A percentile compares a stretch with the other conserved stretches of the same genome.
Conservation (phyloP, 1,140 invertebrate genomes). For the Drosophila teissieri region DNA sequence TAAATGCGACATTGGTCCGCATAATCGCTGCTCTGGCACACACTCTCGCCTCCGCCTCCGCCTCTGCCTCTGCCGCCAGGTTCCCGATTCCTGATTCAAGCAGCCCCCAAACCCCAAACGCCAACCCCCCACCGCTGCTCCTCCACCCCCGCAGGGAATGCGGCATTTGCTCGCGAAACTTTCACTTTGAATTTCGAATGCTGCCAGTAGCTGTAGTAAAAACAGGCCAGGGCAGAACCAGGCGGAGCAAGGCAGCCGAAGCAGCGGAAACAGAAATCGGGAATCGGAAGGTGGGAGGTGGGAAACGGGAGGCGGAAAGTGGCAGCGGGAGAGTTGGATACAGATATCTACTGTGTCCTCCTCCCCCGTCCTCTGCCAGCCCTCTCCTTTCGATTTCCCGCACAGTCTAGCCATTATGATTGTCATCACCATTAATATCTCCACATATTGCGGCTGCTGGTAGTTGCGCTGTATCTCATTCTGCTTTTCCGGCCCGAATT, state of each 20-base stretch:
- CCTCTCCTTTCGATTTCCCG: neutral
- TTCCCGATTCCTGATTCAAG: neutral
- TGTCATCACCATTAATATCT: slow-evolving; percentile 54
- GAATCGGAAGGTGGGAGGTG: neutral
- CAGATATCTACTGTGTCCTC: too few relatives aligned
- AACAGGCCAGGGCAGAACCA: neutral
- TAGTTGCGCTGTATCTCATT: slow-evolving; percentile 36
- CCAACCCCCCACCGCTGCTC: too few relatives aligned
- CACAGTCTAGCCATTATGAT: slow-evolving; percentile 28
- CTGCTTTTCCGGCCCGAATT: slow-evolving; percentile 2
- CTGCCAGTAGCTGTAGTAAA: slow-evolving; percentile 19
- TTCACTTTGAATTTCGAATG: slow-evolving; percentile 60
- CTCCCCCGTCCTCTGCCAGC: neutral
- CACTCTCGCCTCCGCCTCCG: neutral
- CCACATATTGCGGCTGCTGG: slow-evolving; percentile 43
- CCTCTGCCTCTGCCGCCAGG: neutral
- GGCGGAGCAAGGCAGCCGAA: neutral
- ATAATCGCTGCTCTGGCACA: slow-evolving; percentile 39
- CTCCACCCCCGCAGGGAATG: slow-evolving; percentile 15
- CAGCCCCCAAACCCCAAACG: too few relatives aligned
- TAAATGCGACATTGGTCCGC: slow-evolving; percentile 55
- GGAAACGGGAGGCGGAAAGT: neutral
- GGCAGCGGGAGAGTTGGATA: neutral
- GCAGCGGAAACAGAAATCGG: slow-evolving; percentile 15
- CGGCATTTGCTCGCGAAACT: slow-evolving; percentile 41